phyloP scores from a whole-genome alignment of 2,113 vertebrate species.

The Anolis carolinensis region DNA sequence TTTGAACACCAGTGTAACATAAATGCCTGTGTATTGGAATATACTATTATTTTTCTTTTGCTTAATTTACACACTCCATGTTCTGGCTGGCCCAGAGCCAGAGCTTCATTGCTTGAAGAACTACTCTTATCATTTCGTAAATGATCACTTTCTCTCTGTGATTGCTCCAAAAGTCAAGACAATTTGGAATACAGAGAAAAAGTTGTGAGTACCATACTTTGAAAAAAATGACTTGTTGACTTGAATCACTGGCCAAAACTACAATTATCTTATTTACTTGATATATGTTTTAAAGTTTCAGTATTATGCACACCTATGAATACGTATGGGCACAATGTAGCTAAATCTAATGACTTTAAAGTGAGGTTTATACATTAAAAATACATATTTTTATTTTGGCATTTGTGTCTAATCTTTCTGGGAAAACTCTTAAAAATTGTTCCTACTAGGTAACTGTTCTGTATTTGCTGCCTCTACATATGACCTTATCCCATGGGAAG shows the following conservation, averaged over 20 bases:
- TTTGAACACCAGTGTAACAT: not conserved
- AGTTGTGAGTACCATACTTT: not conserved
- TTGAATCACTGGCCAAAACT: not conserved
- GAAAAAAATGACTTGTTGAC: not conserved
- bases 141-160: not conserved
- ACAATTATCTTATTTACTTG: not conserved
- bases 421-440: too few relatives aligned
- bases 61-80: constrained; percentile 1
- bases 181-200: not conserved
- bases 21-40: constrained; percentile 14
- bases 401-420: not conserved
- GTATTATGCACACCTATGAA: too few relatives aligned
- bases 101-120: constrained; percentile 33
- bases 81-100: constrained; percentile 17
- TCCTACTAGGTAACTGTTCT: too few relatives aligned
- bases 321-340: too few relatives aligned
- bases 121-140: constrained; percentile 22
- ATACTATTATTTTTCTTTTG: not conserved
- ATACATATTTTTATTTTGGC: not conserved
- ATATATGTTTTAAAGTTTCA: not conserved
- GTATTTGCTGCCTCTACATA: too few relatives aligned
- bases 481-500: too few relatives aligned
- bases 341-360: too few relatives aligned
- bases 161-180: not conserved
- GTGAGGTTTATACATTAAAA: too few relatives aligned